Percentiles rank a stretch among this genome's conserved stretches.
phyloP scores from a whole-genome alignment of 2,888 invertebrate genomes.

The Neelides folsomi region DNA sequence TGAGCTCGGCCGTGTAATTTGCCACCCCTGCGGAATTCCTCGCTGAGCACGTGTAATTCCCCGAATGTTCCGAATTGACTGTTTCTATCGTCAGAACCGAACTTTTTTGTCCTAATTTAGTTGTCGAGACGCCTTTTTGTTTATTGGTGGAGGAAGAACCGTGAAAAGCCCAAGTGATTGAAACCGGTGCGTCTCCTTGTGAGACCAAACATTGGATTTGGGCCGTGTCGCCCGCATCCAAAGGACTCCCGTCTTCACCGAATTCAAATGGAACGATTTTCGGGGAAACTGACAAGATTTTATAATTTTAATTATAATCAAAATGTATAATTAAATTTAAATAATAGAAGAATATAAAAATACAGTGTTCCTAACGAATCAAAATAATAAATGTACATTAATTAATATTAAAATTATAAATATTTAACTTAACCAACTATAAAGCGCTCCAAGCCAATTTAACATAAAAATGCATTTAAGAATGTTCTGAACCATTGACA shows the following conservation, averaged over 20 bases:
- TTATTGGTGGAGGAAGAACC: slow-evolving; percentile 14
- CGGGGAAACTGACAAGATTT: slow-evolving; percentile 39
- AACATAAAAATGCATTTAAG: too few relatives aligned
- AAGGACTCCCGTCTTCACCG: slow-evolving; percentile 53
- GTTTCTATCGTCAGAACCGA: slow-evolving; percentile 47
- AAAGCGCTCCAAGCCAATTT: too few relatives aligned
- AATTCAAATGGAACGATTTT: slow-evolving; percentile 49
- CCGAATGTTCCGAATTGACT: slow-evolving; percentile 34
- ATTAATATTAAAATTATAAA: too few relatives aligned
- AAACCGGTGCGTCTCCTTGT: slow-evolving; percentile 34
- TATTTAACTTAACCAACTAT: too few relatives aligned
- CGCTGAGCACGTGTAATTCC: slow-evolving; percentile 49
- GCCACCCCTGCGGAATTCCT: slow-evolving; percentile 56
- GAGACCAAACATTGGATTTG: slow-evolving; percentile 39
- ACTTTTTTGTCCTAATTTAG: slow-evolving; percentile 46
- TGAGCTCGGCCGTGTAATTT: slow-evolving; percentile 52
- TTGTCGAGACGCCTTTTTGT: slow-evolving; percentile 32
- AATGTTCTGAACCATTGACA: slow-evolving; percentile 15
- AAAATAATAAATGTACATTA: too few relatives aligned
- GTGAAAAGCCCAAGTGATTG: slow-evolving; percentile 23
- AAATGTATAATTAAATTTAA: too few relatives aligned
- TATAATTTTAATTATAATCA: too few relatives aligned
- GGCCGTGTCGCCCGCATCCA: slow-evolving; percentile 62
- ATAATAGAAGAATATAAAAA: too few relatives aligned
- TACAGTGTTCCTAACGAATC: too few relatives aligned